Evolutionary conservation across 2,888 invertebrate genomes (phyloP), one percentile per base, ranked within the genome.

Genomic region (Pyrocoelia pectoralis): DNA sequence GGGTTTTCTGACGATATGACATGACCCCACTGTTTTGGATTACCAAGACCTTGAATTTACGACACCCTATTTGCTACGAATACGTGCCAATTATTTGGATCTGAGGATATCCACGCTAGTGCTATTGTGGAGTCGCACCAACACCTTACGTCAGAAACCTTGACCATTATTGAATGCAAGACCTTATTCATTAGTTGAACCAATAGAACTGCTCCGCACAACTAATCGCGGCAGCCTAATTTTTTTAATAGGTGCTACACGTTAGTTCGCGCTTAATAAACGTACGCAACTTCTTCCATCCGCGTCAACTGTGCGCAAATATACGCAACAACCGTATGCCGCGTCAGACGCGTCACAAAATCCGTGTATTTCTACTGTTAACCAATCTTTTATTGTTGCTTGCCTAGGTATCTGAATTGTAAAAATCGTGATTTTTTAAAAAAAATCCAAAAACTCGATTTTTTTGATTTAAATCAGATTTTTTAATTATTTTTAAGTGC

Each of bases 401-500:
- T 53, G 54, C 18, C 14, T 40, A 12, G 4, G 33, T 62, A 2
- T 73, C 72, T 51, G 70, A 73, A 0, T 70, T 70, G 6, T 73
- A 70, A n/a, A n/a, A n/a, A n/a, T n/a, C n/a, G 0, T 68, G 71
- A 6, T 63, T 68, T 14, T 74, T 33, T n/a, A 51, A 38, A 40
- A 66, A 72, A 0, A n/a, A n/a, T n/a, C n/a, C n/a, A n/a, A n/a
- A n/a, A n/a, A n/a, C n/a, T n/a, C n/a, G n/a, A n/a, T n/a, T n/a
- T n/a, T n/a, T n/a, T n/a, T n/a, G n/a, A n/a, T n/a, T n/a, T n/a
- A n/a, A n/a, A n/a, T n/a, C 73, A 78, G 70, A 77, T 76, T 62
- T 74, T 67, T 4, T 56, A 54, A 2, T 78, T 66, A 51, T 77
- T 76, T 1, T n/a, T n/a, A n/a, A n/a, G n/a, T n/a, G n/a, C n/a